Evolutionary conservation across 2,888 invertebrate genomes (phyloP).

Genomic region (Pteria penguin): DNA sequence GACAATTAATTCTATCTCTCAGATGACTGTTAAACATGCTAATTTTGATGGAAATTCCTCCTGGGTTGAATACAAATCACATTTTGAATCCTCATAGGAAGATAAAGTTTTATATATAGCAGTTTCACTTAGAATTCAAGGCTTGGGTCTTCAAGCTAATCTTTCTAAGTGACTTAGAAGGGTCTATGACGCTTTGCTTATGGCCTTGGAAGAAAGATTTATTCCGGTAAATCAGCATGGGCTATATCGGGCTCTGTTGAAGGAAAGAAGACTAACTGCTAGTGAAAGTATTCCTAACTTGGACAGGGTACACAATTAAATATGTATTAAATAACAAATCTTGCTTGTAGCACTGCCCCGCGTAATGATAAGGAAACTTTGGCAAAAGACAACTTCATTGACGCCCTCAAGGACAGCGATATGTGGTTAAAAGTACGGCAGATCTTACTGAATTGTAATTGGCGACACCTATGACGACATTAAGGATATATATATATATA

Average conservation of each 20-base stretch:
- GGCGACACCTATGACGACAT: too few species aligned
- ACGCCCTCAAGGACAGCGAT: neutral
- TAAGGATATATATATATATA: too few species aligned
- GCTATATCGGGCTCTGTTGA: neutral
- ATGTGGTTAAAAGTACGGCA: neutral
- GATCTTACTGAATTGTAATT: too few species aligned
- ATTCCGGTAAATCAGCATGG: neutral
- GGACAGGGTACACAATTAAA: too few species aligned
- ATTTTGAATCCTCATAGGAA: too few species aligned
- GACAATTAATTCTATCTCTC: too few species aligned
- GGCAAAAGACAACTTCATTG: neutral
- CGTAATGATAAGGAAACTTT: neutral
- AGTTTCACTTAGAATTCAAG: neutral
- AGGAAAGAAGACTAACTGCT: neutral
- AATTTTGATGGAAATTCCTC: too few species aligned
- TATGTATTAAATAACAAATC: neutral
- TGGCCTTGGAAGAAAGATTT: neutral
- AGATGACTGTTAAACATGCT: too few species aligned
- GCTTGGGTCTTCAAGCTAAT: neutral
- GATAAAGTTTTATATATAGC: neutral
- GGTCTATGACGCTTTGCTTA: neutral
- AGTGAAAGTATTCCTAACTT: neutral
- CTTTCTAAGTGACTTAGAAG: neutral
- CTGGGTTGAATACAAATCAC: too few species aligned
- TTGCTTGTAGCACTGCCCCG: neutral